Evolutionary conservation across 1,140 invertebrate species (phyloP).

Genomic region (Nasonia vitripennis): DNA sequence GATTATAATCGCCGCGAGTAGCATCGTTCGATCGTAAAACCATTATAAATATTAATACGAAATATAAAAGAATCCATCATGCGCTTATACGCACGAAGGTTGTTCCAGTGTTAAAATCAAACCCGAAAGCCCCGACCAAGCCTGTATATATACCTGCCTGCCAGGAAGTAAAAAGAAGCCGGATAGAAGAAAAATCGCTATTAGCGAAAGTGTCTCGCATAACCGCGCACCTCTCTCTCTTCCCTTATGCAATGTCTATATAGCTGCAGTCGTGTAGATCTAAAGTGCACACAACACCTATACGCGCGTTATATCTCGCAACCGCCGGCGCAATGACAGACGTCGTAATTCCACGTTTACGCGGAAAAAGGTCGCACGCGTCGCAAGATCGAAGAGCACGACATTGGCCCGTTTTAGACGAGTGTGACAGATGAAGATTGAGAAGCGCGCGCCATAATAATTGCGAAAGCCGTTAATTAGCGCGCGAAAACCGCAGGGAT

Average conservation of each 20-base stretch:
- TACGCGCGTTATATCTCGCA: background rate
- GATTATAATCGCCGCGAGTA: background rate
- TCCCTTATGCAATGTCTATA: background rate
- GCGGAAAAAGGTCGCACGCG: slow-evolving; percentile 15
- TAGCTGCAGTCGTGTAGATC: background rate
- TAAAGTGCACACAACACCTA: background rate
- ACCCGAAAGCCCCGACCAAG: no score
- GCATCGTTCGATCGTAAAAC: background rate
- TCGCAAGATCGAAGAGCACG: background rate
- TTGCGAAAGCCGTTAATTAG: slow-evolving; percentile 33
- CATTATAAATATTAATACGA: slow-evolving; percentile 5
- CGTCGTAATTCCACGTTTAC: slow-evolving; percentile 16
- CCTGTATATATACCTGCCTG: no score
- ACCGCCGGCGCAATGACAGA: background rate
- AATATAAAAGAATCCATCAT: background rate
- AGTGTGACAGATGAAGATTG: slow-evolving; percentile 20
- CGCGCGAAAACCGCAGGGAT: background rate
- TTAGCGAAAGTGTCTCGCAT: background rate
- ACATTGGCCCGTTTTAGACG: slow-evolving; percentile 18
- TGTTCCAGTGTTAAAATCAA: no score
- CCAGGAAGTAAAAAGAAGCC: background rate
- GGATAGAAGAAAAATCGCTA: background rate
- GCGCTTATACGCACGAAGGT: no score
- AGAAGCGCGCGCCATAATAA: background rate
- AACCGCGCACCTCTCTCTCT: background rate